Percentiles rank a stretch among this genome's conserved stretches.
Evolutionary conservation across 2,113 vertebrate species (phyloP).

Genomic region (Nothocercus julius): DNA sequence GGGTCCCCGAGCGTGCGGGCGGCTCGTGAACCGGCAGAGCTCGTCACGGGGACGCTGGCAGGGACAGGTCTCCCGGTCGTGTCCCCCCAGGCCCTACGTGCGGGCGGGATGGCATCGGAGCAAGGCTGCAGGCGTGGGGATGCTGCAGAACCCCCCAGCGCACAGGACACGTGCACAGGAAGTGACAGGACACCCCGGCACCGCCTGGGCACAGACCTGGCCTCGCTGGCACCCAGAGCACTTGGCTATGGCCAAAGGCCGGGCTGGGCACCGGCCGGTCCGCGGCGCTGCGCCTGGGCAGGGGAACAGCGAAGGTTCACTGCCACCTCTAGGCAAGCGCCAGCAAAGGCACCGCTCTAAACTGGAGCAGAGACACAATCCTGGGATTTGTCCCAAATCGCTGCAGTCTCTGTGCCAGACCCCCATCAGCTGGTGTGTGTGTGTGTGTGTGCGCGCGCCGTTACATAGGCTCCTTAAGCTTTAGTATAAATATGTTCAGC

Average conservation of each 20-base stretch:
- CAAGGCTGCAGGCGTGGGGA: accelerated
- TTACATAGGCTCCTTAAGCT: constrained; percentile 36
- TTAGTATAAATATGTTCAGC: constrained; percentile 52
- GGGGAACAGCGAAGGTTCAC: constrained; percentile 70
- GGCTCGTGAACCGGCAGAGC: background rate
- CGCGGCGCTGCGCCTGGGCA: background rate
- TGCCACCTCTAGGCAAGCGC: constrained; percentile 73
- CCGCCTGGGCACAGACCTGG: background rate
- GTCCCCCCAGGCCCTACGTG: background rate
- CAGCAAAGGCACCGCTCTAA: constrained; percentile 38
- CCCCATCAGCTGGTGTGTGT: constrained; percentile 19
- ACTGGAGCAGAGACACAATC: constrained; percentile 59
- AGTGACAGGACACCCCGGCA: background rate
- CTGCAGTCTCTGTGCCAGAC: constrained; percentile 49
- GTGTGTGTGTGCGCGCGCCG: background rate
- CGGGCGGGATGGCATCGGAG: accelerated
- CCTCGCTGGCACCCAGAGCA: accelerated
- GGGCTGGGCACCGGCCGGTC: background rate
- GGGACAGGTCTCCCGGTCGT: accelerated
- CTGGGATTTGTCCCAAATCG: constrained; percentile 65
- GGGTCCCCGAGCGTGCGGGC: accelerated
- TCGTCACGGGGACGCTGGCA: background rate
- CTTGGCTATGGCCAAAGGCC: background rate
- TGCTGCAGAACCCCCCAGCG: accelerated
- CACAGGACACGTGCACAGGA: accelerated